These are phyloP conservation scores for Nomada ferruginata DNA, from an alignment of 2,888 invertebrate genomes.

Conservation along the genomic window DNA sequence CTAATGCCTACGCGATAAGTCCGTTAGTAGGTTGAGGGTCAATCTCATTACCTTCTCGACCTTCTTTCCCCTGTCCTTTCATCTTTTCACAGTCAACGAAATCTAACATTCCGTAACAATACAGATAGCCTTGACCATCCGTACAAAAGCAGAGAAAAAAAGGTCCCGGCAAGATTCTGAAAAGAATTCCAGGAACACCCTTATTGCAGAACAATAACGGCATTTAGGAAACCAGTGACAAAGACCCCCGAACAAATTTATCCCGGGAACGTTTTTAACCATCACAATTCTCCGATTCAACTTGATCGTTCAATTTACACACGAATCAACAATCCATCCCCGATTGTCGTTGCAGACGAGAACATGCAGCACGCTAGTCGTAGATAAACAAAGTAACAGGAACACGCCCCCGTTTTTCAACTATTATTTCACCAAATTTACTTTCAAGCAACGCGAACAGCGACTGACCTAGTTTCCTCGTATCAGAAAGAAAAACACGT, in stretches of 20 bases:
- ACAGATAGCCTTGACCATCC: not conserved
- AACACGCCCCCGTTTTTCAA: slow-evolving; percentile 9
- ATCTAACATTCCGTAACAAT: not conserved
- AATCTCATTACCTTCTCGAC: not conserved
- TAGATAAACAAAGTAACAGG: not conserved
- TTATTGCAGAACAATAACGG: not conserved
- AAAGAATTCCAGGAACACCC: not conserved
- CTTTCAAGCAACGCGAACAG: slow-evolving; percentile 38
- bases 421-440: slow-evolving; percentile 49
- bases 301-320: not conserved
- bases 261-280: not conserved
- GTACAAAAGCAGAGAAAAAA: not conserved
- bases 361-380: not conserved
- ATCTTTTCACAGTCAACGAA: not conserved
- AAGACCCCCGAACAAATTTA: not conserved
- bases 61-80: not conserved
- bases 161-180: not conserved
- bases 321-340: not conserved
- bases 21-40: not conserved
- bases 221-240: not conserved
- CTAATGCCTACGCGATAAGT: not conserved
- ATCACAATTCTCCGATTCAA: not conserved
- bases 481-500: slow-evolving; percentile 55
- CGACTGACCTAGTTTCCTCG: slow-evolving; percentile 54
- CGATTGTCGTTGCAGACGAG: not conserved